Evolutionary conservation across 1,140 invertebrate species (phyloP).

Genomic region (Pseudobourletiella spinata): DNA sequence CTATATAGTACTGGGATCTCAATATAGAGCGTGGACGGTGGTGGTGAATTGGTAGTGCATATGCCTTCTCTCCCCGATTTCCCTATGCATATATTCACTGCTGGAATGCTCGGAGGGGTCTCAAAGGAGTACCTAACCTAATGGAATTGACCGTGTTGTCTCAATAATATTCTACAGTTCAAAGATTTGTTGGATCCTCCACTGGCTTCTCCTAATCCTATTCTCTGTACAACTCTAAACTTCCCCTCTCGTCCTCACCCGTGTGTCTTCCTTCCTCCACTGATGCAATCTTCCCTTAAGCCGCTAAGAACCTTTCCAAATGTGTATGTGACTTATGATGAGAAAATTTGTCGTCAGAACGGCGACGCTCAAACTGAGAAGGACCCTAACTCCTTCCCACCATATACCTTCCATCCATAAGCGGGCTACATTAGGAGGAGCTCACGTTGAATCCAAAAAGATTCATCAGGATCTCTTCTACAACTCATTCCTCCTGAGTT

Average conservation of each 20-base stretch:
- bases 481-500: too few species aligned
- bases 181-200: conserved; percentile 19
- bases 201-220: conserved; percentile 3
- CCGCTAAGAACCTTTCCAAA: conserved; percentile 13
- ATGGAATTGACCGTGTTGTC: conserved; percentile 26
- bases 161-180: conserved; percentile 11
- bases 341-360: conserved; percentile 7
- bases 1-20: too few species aligned
- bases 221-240: background rate
- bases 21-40: too few species aligned
- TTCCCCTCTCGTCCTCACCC: background rate
- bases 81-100: background rate
- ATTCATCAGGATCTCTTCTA: too few species aligned
- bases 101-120: conserved; percentile 9
- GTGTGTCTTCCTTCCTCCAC: conserved; percentile 11
- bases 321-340: conserved; percentile 5
- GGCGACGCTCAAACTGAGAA: background rate
- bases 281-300: conserved; percentile 23
- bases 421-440: too few species aligned
- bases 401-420: background rate
- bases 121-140: conserved; percentile 21
- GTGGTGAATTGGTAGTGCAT: too few species aligned
- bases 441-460: too few species aligned
- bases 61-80: too few species aligned
- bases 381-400: background rate